Evolutionary conservation across 2,888 invertebrate species (phyloP), one percentile per base, ranked within the genome.

Genomic region (Chirona hameri): DNA sequence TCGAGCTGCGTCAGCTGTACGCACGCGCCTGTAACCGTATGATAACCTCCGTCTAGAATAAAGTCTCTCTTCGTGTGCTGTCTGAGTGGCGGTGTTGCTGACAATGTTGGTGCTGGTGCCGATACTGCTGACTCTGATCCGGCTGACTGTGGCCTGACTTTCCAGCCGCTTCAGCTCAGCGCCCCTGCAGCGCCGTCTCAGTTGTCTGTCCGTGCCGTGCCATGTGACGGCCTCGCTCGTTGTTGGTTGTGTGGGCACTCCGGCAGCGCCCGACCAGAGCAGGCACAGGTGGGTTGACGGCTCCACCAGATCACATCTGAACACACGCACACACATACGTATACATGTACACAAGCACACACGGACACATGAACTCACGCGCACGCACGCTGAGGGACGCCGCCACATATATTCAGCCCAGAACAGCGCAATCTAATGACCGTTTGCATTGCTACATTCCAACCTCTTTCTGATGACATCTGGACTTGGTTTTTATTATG

Each of bases 101-200:
- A 14, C 69, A 10, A 7, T 65, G n/a, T 29, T 14, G 69, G 2
- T 29, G 69, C 0, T 12, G 27, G 7, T 29, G 69, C 69, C 15
- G 69, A 15, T n/a, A 15, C 27, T 65, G 65, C n/a, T 18, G 1
- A 10, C n/a, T 9, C n/a, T 7, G 14, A 27, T 48, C 48, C 14
- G 12, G 69, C 29, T 69, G 69, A 69, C 69, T 69, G 69, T 69
- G 69, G 12, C 69, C 69, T 69, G 69, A 69, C 69, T 69, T 69
- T 69, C 29, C 69, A 69, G 69, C 69, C 29, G 69, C 15, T n/a
- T 48, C 9, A 48, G 48, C 48, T 7, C 48, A 48, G 48, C 48
- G 12, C 48, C 48, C 12, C 48, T 7, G 7, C 48, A 48, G 48
- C 9, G 48, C 48, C 48, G 48, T 7, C 48, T 12, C 15, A 27